phyloP scores from a whole-genome alignment of 2,888 invertebrate genomes.

The Dryadula phaetusa region DNA sequence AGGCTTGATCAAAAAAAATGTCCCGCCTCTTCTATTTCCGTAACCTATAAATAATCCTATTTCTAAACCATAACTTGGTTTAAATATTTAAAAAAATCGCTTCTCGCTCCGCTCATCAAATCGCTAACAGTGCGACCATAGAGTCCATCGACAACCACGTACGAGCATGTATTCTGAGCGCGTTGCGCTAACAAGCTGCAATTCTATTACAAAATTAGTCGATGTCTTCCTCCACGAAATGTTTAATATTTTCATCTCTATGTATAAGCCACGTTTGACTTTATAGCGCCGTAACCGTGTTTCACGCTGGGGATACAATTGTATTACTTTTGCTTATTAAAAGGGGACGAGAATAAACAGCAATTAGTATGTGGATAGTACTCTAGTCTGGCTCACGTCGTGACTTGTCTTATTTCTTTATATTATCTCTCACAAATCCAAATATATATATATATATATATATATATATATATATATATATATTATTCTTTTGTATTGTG shows the following conservation, averaged over 20 bases:
- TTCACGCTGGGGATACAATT: slow-evolving; percentile 31
- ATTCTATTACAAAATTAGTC: slow-evolving; percentile 79
- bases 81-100: neutral
- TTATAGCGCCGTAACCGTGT: slow-evolving; percentile 38
- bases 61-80: neutral
- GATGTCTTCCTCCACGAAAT: slow-evolving; percentile 62
- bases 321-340: slow-evolving; percentile 36
- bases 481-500: neutral
- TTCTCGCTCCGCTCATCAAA: slow-evolving; percentile 24
- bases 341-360: slow-evolving; percentile 20
- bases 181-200: slow-evolving; percentile 77
- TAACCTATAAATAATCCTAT: neutral
- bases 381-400: neutral
- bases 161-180: slow-evolving; percentile 69
- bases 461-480: neutral
- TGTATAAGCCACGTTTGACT: slow-evolving; percentile 40
- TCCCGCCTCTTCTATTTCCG: too few relatives aligned
- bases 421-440: neutral
- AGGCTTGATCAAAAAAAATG: too few relatives aligned
- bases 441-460: neutral
- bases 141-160: slow-evolving; percentile 57
- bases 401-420: neutral
- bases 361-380: slow-evolving; percentile 21
- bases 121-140: slow-evolving; percentile 51
- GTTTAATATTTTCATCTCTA: slow-evolving; percentile 55